Base-by-base conservation (phyloP, 2,888 invertebrate species). In the Drosophila paracracens region DNA sequence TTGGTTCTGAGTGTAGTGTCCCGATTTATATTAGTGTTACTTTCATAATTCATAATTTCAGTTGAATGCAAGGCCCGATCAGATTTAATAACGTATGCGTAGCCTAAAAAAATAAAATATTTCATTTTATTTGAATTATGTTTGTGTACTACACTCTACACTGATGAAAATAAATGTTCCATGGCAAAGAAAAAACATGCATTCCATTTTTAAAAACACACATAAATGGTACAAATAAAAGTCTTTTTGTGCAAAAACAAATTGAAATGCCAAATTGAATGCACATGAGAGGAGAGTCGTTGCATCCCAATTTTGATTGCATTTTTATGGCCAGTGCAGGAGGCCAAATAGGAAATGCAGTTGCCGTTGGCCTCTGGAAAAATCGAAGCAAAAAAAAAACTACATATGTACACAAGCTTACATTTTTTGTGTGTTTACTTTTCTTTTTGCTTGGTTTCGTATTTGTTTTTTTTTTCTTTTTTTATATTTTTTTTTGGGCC, bases 271-370 rank as follows among this genome's bases (percentile, higher is more conserved):
- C 46, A 58, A 70, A 70, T 81, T 56, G 53, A 81, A 71, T 81
- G 81, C 61, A 46, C 62, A 63, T 63, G 61, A 58, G 72, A 67
- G 18, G 61, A 64, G 72, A 81, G 18, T 27, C 38, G 40, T 27
- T 71, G 72, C 72, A 76, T 67, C 36, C 60, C 50, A 81, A 67
- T 70, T 77, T 77, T 81, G 64, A 78, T 78, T 56, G 66, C 78
- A 59, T 65, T 78, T 81, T 81, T 77, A 78, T 81, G 77, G 64
- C 51, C 51, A 62, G 51, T 70, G 71, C 40, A 40, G 74, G n/a
- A 43, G 57, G 13, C 67, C 13, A 38, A 25, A 38, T 48, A n/a
- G 48, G 11, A 38, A 25, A 50, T 31, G 52, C 29, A 52, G 16
- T 43, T 40, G 18, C 16, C 25, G 50, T 36, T 52, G 68, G 46